Evolutionary conservation across 2,797 vertebrate genomes (phyloP).

Genomic region (Perodicticus potto): DNA sequence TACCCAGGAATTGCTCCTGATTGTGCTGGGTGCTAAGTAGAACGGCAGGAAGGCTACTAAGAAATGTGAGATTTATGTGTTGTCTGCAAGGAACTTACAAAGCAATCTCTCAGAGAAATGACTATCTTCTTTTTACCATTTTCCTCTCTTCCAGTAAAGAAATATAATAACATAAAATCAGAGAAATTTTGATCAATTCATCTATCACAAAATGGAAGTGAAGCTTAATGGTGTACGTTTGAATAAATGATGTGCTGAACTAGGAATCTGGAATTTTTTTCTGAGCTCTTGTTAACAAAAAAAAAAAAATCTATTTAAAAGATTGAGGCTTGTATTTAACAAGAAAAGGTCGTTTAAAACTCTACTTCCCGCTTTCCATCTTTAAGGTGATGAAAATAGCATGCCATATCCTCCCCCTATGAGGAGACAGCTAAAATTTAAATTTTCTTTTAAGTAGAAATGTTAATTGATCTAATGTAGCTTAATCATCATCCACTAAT

Average conservation of each 20-base stretch:
- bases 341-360: slow-evolving; percentile 12
- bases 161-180: not conserved
- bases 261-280: not conserved
- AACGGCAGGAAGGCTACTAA: not conserved
- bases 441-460: slow-evolving; percentile 62
- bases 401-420: not conserved
- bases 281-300: not conserved
- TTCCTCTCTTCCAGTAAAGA: slow-evolving; percentile 10
- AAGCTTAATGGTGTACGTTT: not conserved
- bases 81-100: not conserved
- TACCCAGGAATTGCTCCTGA: not conserved
- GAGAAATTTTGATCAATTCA: not conserved
- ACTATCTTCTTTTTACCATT: not conserved
- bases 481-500: slow-evolving; percentile 59
- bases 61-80: not conserved
- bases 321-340: not conserved
- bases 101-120: not conserved
- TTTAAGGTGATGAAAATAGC: not conserved
- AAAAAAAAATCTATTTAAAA: not conserved
- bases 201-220: not conserved
- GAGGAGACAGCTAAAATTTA: not conserved
- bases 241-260: not conserved
- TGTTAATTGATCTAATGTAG: not conserved
- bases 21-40: not conserved
- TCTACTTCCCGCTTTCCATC: slow-evolving; percentile 13